These are phyloP conservation scores for Chlamydotis undulata DNA, from an alignment of 2,113 vertebrate genomes.

Conservation along the genomic window DNA sequence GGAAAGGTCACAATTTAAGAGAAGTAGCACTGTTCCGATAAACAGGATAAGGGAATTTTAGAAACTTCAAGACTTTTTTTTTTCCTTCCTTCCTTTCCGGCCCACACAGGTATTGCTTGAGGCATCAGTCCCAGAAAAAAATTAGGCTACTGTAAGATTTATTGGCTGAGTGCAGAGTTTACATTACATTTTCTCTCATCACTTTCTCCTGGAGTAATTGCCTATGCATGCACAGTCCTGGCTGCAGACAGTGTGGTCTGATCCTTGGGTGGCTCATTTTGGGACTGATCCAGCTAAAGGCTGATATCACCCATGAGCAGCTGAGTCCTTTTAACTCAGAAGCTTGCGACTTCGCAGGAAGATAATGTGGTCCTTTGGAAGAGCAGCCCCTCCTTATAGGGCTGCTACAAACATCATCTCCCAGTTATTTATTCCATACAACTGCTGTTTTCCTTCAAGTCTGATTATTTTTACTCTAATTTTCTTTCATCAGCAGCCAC, in stretches of 20 bases:
- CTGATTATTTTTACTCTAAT: background rate
- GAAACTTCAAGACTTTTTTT: slow-evolving; percentile 25
- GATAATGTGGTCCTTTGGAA: background rate
- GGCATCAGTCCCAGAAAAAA: slow-evolving; percentile 64
- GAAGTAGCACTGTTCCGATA: slow-evolving; percentile 33
- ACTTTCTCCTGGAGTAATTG: slow-evolving; percentile 63
- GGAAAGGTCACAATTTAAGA: slow-evolving; percentile 44
- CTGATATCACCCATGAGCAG: slow-evolving; percentile 49
- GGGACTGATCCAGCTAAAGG: slow-evolving; percentile 42
- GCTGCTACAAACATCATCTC: background rate
- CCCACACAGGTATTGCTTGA: slow-evolving; percentile 65
- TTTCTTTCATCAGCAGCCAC: slow-evolving; percentile 47
- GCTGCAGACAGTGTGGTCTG: slow-evolving; percentile 66
- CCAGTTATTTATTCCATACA: background rate
- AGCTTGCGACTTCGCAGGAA: slow-evolving; percentile 2
- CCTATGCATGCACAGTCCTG: slow-evolving; percentile 62
- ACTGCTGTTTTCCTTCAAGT: slow-evolving; percentile 17
- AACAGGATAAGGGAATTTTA: slow-evolving; percentile 65
- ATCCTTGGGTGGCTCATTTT: slow-evolving; percentile 62
- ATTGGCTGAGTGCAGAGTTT: slow-evolving; percentile 67
- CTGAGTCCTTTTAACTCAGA: slow-evolving; percentile 39
- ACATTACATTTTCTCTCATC: slow-evolving; percentile 69
- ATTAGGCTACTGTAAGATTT: slow-evolving; percentile 72
- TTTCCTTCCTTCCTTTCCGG: slow-evolving; percentile 59
- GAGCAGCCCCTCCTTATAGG: background rate